phyloP scores from a whole-genome alignment of 2,888 invertebrate species.

The Alcis repandata region DNA sequence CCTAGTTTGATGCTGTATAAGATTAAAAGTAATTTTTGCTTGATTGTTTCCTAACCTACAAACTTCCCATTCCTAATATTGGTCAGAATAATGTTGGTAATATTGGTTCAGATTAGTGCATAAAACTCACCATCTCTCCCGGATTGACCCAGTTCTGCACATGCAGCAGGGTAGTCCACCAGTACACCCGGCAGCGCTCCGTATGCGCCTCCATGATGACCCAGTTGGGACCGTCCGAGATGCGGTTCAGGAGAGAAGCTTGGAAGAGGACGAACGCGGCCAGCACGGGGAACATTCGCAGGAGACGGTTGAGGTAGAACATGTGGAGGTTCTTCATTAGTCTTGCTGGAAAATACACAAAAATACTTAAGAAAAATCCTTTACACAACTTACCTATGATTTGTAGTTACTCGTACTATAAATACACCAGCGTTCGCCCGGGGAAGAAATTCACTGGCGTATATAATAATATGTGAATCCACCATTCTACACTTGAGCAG shows the following conservation, averaged over 20 bases:
- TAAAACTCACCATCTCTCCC: conserved; percentile 53
- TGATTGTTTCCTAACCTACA: too few species aligned
- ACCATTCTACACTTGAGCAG: too few species aligned
- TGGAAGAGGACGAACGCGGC: conserved; percentile 65
- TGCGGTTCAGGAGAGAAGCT: conserved; percentile 62
- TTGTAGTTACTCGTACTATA: too few species aligned
- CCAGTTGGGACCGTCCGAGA: conserved; percentile 71
- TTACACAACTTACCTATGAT: too few species aligned
- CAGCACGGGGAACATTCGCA: conserved; percentile 71
- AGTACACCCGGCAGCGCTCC: conserved; percentile 63
- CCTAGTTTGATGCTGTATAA: too few species aligned
- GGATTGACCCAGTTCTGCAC: conserved; percentile 68
- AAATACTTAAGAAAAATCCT: too few species aligned
- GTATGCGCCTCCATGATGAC: conserved; percentile 40
- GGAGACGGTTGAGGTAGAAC: conserved; percentile 71
- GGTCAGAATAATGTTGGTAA: neutral
- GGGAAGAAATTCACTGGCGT: too few species aligned
- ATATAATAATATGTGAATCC: too few species aligned
- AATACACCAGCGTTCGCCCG: too few species aligned
- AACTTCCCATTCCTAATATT: too few species aligned
- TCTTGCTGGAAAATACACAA: conserved; percentile 58
- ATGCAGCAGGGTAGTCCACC: conserved; percentile 73
- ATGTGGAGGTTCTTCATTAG: conserved; percentile 67
- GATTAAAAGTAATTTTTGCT: too few species aligned
- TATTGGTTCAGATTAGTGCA: too few species aligned